Evolutionary conservation across 1,140 invertebrate genomes (phyloP).

Genomic region (Aphelinus atriplicis): DNA sequence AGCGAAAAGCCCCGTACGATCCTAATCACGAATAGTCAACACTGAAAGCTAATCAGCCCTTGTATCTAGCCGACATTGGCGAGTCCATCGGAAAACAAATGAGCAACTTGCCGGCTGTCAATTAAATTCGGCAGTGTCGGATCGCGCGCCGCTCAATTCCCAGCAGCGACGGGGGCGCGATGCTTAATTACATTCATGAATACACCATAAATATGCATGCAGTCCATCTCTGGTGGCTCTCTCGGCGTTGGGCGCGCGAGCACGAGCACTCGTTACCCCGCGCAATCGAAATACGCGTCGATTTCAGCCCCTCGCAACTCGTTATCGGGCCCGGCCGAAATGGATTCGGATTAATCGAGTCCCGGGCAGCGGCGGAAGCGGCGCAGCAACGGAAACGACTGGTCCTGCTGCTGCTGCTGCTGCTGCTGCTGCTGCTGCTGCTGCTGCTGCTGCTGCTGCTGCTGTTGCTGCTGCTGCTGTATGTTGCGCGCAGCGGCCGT

Average conservation of each 20-base stretch:
- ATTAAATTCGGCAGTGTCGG: not conserved
- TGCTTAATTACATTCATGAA: constrained; percentile 31
- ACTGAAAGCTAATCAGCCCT: no score
- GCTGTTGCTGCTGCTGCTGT: no score
- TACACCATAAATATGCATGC: constrained; percentile 26
- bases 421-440: no score
- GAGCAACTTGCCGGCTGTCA: not conserved
- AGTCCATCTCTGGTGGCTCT: not conserved
- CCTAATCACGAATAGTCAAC: no score
- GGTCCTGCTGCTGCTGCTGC: not conserved
- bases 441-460: not conserved
- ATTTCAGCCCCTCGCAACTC: not conserved
- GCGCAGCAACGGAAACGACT: not conserved
- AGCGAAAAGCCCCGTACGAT: no score
- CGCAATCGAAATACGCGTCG: not conserved
- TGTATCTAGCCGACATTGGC: no score
- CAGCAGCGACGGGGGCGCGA: not conserved
- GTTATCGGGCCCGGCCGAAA: not conserved
- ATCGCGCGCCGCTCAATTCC: not conserved
- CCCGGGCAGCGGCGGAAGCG: not conserved
- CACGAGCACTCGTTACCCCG: not conserved
- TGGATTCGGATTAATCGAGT: constrained; percentile 27
- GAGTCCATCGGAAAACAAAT: no score
- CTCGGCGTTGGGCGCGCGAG: not conserved
- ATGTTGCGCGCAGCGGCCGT: not conserved